These are phyloP conservation scores for Terebella lapidaria DNA, from an alignment of 2,888 invertebrate species.

Conservation along the genomic window DNA sequence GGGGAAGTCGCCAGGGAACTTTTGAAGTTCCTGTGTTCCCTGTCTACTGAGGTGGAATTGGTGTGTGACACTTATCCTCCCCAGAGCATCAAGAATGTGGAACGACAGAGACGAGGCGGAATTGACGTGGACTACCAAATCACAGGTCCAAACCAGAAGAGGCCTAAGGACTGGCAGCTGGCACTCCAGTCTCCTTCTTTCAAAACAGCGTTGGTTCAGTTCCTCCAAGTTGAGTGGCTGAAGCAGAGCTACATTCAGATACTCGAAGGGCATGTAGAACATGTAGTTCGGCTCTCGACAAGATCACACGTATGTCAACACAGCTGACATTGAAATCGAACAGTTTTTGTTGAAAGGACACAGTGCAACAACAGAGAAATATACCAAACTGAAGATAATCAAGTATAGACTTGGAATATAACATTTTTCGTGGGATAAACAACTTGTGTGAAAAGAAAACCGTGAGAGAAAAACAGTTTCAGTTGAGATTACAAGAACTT, in stretches of 20 bases:
- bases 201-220: not conserved
- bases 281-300: too few species aligned
- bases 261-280: not conserved
- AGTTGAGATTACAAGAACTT: too few species aligned
- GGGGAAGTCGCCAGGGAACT: not conserved
- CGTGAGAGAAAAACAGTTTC: too few species aligned
- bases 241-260: not conserved
- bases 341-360: too few species aligned
- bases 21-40: not conserved
- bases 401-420: too few species aligned
- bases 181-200: not conserved
- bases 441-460: too few species aligned
- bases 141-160: not conserved
- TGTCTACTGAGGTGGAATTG: not conserved
- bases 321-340: too few species aligned
- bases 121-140: not conserved
- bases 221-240: not conserved
- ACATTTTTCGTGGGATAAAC: too few species aligned
- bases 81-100: not conserved
- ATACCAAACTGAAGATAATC: too few species aligned
- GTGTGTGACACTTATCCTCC: not conserved
- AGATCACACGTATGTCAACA: too few species aligned
- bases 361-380: too few species aligned
- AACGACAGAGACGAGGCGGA: not conserved
- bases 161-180: conserved; percentile 1